Conservation (phyloP, 2,113 vertebrate species). For the Maylandia zebra region DNA sequence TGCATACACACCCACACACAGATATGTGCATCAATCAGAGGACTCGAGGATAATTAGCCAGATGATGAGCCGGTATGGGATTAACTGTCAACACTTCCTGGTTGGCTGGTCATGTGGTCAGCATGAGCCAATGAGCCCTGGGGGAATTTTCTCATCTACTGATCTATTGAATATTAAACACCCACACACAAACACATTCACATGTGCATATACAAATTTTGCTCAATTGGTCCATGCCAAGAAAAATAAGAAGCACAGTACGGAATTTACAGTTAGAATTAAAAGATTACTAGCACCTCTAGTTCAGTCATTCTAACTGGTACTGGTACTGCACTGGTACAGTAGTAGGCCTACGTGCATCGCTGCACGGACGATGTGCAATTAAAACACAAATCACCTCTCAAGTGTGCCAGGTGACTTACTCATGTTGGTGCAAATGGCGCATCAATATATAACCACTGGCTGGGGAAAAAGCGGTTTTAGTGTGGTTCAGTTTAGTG, state of each 20-base stretch:
- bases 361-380: not conserved
- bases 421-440: not conserved
- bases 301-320: not conserved
- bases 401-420: not conserved
- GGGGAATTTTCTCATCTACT: not conserved
- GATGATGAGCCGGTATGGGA: conserved; percentile 21
- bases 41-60: conserved; percentile 16
- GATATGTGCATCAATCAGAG: not conserved
- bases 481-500: not conserved
- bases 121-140: conserved; percentile 16
- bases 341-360: not conserved
- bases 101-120: conserved; percentile 32
- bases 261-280: accelerated
- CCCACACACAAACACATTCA: not conserved
- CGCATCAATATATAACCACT: not conserved
- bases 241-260: not conserved
- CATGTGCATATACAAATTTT: not conserved
- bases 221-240: not conserved
- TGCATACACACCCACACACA: not conserved
- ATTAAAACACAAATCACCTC: not conserved
- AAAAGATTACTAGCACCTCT: not conserved
- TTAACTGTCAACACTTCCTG: conserved; percentile 37
- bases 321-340: not conserved
- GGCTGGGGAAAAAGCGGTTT: not conserved
- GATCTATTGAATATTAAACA: not conserved